Evolutionary conservation across 2,113 vertebrate genomes (phyloP), one percentile per base, ranked within the genome.

Genomic region (Trinectes maculatus): DNA sequence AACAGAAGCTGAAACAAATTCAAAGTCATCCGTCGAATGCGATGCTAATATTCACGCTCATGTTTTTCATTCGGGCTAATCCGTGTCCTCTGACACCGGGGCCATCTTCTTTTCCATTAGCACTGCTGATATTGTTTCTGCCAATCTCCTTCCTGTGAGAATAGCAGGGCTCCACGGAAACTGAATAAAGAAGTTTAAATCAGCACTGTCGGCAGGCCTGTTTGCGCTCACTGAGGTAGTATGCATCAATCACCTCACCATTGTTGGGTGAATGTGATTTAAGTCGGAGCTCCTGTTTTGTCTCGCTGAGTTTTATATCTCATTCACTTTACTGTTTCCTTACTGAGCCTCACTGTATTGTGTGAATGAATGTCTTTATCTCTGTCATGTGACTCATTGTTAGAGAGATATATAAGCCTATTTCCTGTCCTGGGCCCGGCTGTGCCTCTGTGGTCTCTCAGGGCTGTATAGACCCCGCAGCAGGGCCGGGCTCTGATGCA

Each of bases 71-170:
- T 83, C 78, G 31, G 59, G 58, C 65, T 89, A 87, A 90, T 89
- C 88, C 71, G 24, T 81, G 80, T 88, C 83, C 77, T 89, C 83
- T 83, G 85, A 91, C 82, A 86, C 83, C 31, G 60, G 54, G 69
- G 74, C 71, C 66, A 67, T 71, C 79, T 65, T 74, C 72, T 86
- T 81, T n/a, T 84, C 78, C 65, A 83, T 87, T 79, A 84, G 82
- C 78, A 46, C 58, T 76, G 82, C 77, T 88, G 76, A 87, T 92
- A 83, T 89, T 89, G 82, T 89, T 86, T 56, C 84, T 85, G 80
- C 82, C 87, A 78, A 80, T 89, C 83, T 81, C 56, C 66, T 74
- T 60, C 77, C 71, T 72, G 60, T 25, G 65, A 83, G 76, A 74
- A 79, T 36, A 8, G 42, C 72, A 26, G 47, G 43, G 44, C 52